Base-by-base conservation (phyloP, 2,797 vertebrate genomes). In the Selene dorsalis region DNA sequence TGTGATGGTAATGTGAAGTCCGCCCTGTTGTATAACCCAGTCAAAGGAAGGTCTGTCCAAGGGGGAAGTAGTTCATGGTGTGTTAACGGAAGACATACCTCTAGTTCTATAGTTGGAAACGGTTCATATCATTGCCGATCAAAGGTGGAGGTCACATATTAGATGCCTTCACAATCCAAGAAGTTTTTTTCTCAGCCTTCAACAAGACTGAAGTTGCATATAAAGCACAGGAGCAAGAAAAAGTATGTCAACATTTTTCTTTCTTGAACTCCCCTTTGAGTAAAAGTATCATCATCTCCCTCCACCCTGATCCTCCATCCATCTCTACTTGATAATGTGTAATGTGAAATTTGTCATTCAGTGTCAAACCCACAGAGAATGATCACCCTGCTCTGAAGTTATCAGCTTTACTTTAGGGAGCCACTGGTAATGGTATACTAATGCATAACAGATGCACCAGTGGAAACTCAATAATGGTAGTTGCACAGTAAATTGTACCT, bases 91-190 rank as follows among this genome's bases (percentile, higher is more conserved):
- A 83, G 41, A 8, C 41, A 22, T 24, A 22, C 11, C 0, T 62
- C 16, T 28, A 43, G 24, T 56, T 73, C 2, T 60, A 73, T 77
- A 28, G 69, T 13, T 69, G 66, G 61, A 79, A 79, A 53, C 30
- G 7, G 12, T 58, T 58, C 16, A 10, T 52, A 52, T 58, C 14
- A 20, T 24, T 18, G 28, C 17, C 38, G 28, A 58, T 71, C 7
- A 22, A 11, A 35, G 11, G 11, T 20, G 28, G 53, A 41, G 43
- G 56, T 52, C 47, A 70, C 24, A 10, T 32, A 58, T 24, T 35
- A 9, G 22, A 78, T 17, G 14, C 30, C 16, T 35, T 57, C 6
- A 24, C n/a, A 4, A 3, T 50, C 24, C 32, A 8, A 47, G 32
- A 4, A 35, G 32, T 35, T 35, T 22, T 22, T 55, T 45, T 24